Conservation (phyloP, 1,140 invertebrate genomes). For the Elysia chlorotica region DNA sequence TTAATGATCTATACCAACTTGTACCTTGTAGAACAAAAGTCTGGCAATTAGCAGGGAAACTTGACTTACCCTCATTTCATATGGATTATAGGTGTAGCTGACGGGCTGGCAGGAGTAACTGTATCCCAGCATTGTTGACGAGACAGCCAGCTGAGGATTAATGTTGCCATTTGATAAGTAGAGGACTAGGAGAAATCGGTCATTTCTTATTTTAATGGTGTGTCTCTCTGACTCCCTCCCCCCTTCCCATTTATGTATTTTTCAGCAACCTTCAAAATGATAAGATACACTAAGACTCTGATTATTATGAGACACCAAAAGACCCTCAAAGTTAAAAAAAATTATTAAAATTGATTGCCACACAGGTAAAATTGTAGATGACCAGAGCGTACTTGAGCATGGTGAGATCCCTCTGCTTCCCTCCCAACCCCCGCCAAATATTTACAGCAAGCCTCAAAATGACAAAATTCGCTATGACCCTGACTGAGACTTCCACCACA, state of each 20-base stretch:
- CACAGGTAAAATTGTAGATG: slow-evolving; percentile 85
- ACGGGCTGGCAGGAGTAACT: slow-evolving; percentile 89
- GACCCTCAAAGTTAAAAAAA: background rate
- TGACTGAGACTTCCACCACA: background rate
- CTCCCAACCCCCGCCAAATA: too few species aligned
- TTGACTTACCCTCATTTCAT: slow-evolving; percentile 79
- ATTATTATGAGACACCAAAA: too few species aligned
- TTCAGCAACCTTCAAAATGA: too few species aligned
- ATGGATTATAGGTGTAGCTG: slow-evolving; percentile 77
- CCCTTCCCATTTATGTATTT: too few species aligned
- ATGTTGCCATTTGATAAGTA: too few species aligned
- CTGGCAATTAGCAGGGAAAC: slow-evolving; percentile 85
- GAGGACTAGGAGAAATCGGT: too few species aligned
- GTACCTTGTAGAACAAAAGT: slow-evolving; percentile 96
- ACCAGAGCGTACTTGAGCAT: slow-evolving; percentile 79
- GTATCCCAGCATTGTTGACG: slow-evolving; percentile 76
- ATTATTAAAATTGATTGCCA: slow-evolving; percentile 80
- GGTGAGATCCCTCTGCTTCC: slow-evolving; percentile 79
- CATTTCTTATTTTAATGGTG: too few species aligned
- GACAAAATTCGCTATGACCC: too few species aligned
- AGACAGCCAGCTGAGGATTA: slow-evolving; percentile 76
- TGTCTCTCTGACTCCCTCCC: too few species aligned
- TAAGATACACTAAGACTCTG: too few species aligned
- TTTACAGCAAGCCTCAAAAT: too few species aligned
- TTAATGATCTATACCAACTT: too few species aligned